A percentile compares a stretch with the other conserved stretches of the same genome.
phyloP scores from a whole-genome alignment of 2,888 invertebrate species.

The Tetanocera ferruginea region DNA sequence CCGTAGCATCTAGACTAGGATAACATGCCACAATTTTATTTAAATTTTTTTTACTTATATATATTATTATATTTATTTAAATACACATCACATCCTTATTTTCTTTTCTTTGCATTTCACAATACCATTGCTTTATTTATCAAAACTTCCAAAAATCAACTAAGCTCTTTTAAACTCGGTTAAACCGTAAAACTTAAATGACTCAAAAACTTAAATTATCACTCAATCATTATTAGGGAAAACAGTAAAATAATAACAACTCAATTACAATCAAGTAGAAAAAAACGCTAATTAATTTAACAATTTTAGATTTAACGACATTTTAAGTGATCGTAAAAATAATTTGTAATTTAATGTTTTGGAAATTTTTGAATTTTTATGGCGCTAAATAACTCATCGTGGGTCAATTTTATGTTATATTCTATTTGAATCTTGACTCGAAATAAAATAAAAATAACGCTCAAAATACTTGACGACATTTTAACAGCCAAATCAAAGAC shows the following conservation, averaged over 20 bases:
- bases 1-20: too few species aligned
- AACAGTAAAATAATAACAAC: background rate
- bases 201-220: background rate
- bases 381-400: background rate
- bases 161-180: background rate
- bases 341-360: slow-evolving; percentile 3
- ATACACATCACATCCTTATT: too few species aligned
- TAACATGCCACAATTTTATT: too few species aligned
- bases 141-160: background rate
- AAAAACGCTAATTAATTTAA: background rate
- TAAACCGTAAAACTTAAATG: background rate
- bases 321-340: slow-evolving; percentile 35
- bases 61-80: too few species aligned
- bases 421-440: background rate
- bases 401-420: background rate
- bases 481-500: slow-evolving; percentile 29
- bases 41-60: too few species aligned
- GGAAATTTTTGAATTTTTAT: background rate
- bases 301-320: background rate
- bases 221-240: background rate
- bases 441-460: background rate
- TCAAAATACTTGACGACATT: background rate
- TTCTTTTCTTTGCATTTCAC: too few species aligned
- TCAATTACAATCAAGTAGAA: background rate
- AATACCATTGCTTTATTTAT: too few species aligned